These are phyloP conservation scores for Drosophila paramelanica DNA, from an alignment of 2,888 invertebrate genomes.

Conservation along the genomic window DNA sequence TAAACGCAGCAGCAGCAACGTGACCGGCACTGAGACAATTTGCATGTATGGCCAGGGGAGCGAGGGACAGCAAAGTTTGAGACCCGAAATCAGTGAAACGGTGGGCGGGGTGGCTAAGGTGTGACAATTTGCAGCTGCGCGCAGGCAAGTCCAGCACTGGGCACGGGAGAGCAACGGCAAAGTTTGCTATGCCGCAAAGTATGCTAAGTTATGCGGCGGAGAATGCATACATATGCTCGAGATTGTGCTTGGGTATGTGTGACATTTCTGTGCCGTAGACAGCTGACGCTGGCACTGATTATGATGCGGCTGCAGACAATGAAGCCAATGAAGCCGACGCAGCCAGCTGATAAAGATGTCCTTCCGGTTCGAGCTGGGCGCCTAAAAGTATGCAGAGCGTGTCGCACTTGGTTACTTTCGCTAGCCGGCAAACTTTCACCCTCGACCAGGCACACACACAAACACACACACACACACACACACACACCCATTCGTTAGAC, in stretches of 20 bases:
- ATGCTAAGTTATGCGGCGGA: conserved; percentile 70
- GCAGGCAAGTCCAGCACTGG: conserved; percentile 32
- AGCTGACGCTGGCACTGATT: conserved; percentile 55
- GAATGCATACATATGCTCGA: conserved; percentile 31
- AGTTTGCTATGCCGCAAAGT: conserved; percentile 74
- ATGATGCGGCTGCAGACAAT: conserved; percentile 59
- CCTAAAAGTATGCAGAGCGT: conserved; percentile 65
- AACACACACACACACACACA: conserved; percentile 20
- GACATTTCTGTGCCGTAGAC: conserved; percentile 50
- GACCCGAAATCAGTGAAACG: not conserved
- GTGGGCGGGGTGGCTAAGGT: conserved; percentile 25
- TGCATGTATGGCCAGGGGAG: conserved; percentile 44
- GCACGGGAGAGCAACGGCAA: conserved; percentile 35
- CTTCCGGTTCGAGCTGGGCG: conserved; percentile 53
- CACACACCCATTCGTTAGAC: conserved; percentile 52
- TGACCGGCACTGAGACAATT: conserved; percentile 57
- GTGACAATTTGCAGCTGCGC: conserved; percentile 42
- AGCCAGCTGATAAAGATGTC: conserved; percentile 73
- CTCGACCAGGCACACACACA: conserved; percentile 30
- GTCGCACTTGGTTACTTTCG: conserved; percentile 66
- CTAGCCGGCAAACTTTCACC: conserved; percentile 70
- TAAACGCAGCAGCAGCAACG: conserved; percentile 39
- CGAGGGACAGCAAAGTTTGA: conserved; percentile 20
- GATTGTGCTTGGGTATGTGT: conserved; percentile 45
- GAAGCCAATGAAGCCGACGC: conserved; percentile 54